These are phyloP conservation scores for Sebastes kiyomatsui DNA, from an alignment of 2,797 vertebrate genomes.

Conservation along the genomic window DNA sequence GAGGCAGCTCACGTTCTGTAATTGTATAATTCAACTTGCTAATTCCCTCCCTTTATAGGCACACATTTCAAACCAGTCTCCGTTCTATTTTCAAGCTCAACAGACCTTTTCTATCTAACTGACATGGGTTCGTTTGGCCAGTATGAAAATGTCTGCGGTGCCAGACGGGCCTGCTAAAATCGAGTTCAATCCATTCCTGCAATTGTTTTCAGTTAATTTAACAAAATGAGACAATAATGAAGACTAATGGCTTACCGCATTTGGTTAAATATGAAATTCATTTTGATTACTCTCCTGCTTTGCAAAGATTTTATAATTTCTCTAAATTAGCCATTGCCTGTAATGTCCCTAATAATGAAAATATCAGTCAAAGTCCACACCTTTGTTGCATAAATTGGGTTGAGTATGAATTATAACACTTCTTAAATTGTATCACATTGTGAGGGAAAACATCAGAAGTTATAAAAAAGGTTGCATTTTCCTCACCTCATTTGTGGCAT, in stretches of 20 bases:
- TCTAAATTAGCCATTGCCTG: slow-evolving; percentile 69
- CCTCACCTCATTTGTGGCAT: not conserved
- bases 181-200: slow-evolving; percentile 66
- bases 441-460: slow-evolving; percentile 1
- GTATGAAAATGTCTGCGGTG: slow-evolving; percentile 18
- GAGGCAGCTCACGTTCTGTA: slow-evolving; percentile 19
- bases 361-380: slow-evolving; percentile 74
- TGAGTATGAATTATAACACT: slow-evolving; percentile 39
- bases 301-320: slow-evolving; percentile 75
- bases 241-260: slow-evolving; percentile 79
- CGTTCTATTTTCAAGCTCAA: not conserved
- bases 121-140: not conserved
- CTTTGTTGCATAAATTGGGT: slow-evolving; percentile 45
- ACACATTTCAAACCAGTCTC: slow-evolving; percentile 6
- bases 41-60: slow-evolving; percentile 22
- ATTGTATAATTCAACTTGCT: slow-evolving; percentile 34
- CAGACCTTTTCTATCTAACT: not conserved
- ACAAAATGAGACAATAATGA: slow-evolving; percentile 79
- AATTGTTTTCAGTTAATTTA: slow-evolving; percentile 75
- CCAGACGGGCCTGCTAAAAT: slow-evolving; percentile 52
- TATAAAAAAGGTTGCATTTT: not conserved
- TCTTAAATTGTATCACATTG: slow-evolving; percentile 8
- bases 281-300: slow-evolving; percentile 79
- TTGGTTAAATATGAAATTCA: slow-evolving; percentile 80
- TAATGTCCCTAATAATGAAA: slow-evolving; percentile 77